A percentile compares a stretch with the other conserved stretches of the same genome.
These are phyloP conservation scores for Brachyalestes nurse DNA, from an alignment of 2,797 vertebrate genomes.

Conservation along the genomic window DNA sequence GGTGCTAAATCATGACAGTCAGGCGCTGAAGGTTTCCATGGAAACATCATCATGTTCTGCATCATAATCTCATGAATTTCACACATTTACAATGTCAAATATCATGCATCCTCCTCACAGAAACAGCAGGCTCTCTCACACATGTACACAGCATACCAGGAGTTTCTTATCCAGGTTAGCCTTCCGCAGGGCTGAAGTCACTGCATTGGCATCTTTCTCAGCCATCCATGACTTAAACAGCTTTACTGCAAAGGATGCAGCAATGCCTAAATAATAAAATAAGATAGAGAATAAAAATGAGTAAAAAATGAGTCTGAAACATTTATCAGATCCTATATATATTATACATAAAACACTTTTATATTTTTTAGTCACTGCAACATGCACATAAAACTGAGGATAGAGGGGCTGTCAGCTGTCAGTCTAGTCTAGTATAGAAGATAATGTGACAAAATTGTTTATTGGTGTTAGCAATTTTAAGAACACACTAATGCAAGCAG, in stretches of 20 bases:
- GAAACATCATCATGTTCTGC: slow-evolving; percentile 23
- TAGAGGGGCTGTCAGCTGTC: too few species aligned
- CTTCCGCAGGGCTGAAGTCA: slow-evolving; percentile 90
- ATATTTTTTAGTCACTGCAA: not conserved
- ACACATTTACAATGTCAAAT: slow-evolving; percentile 25
- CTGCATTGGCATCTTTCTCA: slow-evolving; percentile 90
- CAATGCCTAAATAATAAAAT: slow-evolving; percentile 79
- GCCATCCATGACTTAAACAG: slow-evolving; percentile 95
- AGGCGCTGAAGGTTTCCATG: slow-evolving; percentile 33
- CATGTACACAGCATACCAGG: slow-evolving; percentile 76
- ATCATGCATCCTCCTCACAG: not conserved
- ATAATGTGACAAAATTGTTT: not conserved
- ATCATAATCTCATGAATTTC: slow-evolving; percentile 26
- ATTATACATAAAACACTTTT: not conserved
- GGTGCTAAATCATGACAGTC: not conserved
- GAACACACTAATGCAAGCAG: not conserved
- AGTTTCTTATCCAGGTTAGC: slow-evolving; percentile 91
- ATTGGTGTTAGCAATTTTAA: not conserved
- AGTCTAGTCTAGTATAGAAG: not conserved
- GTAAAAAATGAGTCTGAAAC: not conserved
- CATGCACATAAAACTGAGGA: not conserved
- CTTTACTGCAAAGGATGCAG: slow-evolving; percentile 90
- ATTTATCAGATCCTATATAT: not conserved
- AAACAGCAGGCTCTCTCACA: not conserved
- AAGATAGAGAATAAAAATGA: not conserved